Base-by-base conservation (phyloP, 1,140 invertebrate genomes). In the Zeugodacus cucurbitae region DNA sequence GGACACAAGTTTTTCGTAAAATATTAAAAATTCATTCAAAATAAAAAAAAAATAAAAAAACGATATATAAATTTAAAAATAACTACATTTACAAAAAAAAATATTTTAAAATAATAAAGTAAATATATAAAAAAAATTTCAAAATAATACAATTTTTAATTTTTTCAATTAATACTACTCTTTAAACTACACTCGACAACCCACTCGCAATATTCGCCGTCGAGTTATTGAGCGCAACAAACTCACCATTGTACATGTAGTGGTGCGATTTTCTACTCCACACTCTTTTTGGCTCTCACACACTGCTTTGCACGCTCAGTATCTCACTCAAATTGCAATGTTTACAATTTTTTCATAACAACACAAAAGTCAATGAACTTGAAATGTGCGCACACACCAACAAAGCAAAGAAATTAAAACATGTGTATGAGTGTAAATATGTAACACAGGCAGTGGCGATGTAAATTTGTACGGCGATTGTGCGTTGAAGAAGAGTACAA, bases 341-440 rank as follows among this genome's bases (percentile, higher is more conserved):
- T 82, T 82, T 82, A 82, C 74, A 82, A 82, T 82, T 82, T 82
- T 82, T 82, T 82, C 74, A 82, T 48, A 82, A 82, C 74, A 82
- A 82, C 74, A 48, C 41, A 44, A 82, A 29, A 82, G 74, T 82
- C 74, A 82, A 82, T 82, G 74, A 82, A 82, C 74, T 82, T 82
- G 74, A 82, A 82, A 82, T 82, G 74, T 82, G 41, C 8, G 41
- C 74, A 26, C 74, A 82, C n/a, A 82, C 41, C 44, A 44, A 82
- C 41, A 82, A 74, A 74, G 67, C 34, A 37, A 26, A 74, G 32
- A 37, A 37, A 74, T 74, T 5, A 37, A 41, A 37, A 37, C 32
- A 22, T 74, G 32, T 74, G 32, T 37, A 34, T 37, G 34, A 41
- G 67, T 67, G 64, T 67, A 62, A 62, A 62, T 62, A 62, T 62